Evolutionary conservation across 2,888 invertebrate genomes (phyloP).

Genomic region (Phalangium opilio): DNA sequence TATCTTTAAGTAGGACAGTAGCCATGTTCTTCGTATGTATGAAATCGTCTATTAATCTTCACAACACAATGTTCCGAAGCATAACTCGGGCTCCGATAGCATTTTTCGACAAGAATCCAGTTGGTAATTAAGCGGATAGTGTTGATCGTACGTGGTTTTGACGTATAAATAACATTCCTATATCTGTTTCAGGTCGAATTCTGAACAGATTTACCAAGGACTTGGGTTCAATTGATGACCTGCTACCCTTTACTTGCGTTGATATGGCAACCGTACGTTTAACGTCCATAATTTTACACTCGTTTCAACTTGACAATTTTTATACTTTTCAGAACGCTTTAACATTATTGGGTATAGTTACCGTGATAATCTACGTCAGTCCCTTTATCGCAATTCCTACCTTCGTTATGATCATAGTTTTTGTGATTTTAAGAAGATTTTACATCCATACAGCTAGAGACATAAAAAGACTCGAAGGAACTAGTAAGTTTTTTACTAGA

Average conservation of each 20-base stretch:
- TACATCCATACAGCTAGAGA: slow-evolving; percentile 35
- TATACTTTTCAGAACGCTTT: not conserved
- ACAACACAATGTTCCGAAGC: slow-evolving; percentile 24
- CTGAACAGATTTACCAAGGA: not conserved
- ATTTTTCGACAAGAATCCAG: slow-evolving; percentile 37
- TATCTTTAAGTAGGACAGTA: slow-evolving; percentile 18
- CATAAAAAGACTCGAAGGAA: slow-evolving; percentile 37
- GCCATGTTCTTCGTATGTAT: slow-evolving; percentile 21
- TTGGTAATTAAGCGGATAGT: slow-evolving; percentile 26
- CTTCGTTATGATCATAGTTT: slow-evolving; percentile 30
- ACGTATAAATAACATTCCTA: too few species aligned
- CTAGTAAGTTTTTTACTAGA: slow-evolving; percentile 31
- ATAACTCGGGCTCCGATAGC: slow-evolving; percentile 31
- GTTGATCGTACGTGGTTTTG: not conserved
- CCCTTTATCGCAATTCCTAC: slow-evolving; percentile 31
- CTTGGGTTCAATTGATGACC: not conserved
- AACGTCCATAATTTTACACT: too few species aligned
- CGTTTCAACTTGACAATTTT: too few species aligned
- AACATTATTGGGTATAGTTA: slow-evolving; percentile 39
- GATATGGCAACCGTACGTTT: not conserved
- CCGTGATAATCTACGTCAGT: slow-evolving; percentile 34
- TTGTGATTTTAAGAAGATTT: slow-evolving; percentile 32
- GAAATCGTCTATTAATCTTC: slow-evolving; percentile 19
- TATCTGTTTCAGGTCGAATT: not conserved
- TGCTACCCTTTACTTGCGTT: not conserved